Evolutionary conservation across 2,888 invertebrate species (phyloP), one percentile per base, ranked within the genome.

Genomic region (Troides oblongomaculatus): DNA sequence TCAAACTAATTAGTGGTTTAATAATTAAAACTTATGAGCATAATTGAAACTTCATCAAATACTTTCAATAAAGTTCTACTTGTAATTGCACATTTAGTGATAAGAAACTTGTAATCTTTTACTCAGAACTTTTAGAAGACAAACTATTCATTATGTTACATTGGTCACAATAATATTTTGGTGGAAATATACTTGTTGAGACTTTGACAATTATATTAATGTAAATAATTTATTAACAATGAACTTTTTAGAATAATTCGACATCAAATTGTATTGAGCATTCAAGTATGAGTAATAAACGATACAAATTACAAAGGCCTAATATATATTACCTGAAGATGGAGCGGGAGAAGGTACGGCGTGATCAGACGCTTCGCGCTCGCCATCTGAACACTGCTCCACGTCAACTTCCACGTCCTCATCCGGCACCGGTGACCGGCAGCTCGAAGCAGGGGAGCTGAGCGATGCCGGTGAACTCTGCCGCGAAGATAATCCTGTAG

Each of bases 391-490:
- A 79, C 95, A 95, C 83, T 95, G 94, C 78, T 95, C 95, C 71
- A 95, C 95, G 83, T 95, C 95, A 73, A 95, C 95, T 81, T 95
- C 95, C 62, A 94, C 94, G 78, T 95, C 95, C 77, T 94, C 95
- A 74, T 95, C 95, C 56, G 85, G 91, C 30, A 81, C 74, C 67
- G 95, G 95, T 7, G 90, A 90, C 69, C 91, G 83, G 73, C 90
- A 91, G 74, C 90, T 90, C 59, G 92, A 92, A 56, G 86, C 92
- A 1, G 90, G 87, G 0, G 92, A 92, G 71, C 91, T 91, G 77
- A 91, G 84, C 12, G 89, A 92, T 62, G 88, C 90, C 64, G 91
- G 93, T 4, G 90, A 92, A 76, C 89, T 93, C 77, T 91, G 92
- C 72, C 90, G 81, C 64, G 91, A 93, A 72, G 87, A 85, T 68